Evolutionary conservation across 2,113 vertebrate species (phyloP).

Genomic region (Brachionichthys hirsutus): DNA sequence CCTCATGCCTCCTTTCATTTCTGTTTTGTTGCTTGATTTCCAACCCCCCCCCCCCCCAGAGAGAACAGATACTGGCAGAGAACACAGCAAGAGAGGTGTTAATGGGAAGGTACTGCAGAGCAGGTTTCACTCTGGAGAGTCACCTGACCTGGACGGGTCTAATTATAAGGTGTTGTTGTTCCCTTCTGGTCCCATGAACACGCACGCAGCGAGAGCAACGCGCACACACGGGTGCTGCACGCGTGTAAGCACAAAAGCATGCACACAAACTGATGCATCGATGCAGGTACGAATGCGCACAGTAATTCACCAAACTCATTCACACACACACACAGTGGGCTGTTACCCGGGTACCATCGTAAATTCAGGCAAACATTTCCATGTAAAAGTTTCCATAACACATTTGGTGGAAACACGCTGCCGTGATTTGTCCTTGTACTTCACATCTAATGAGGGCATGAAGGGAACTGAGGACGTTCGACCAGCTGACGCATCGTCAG

Average conservation of each 20-base stretch:
- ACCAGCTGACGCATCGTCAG: too few relatives aligned
- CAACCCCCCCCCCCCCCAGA: not conserved
- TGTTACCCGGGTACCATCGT: slow-evolving; percentile 40
- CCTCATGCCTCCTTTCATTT: too few relatives aligned
- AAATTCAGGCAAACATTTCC: slow-evolving; percentile 45
- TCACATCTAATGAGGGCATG: too few relatives aligned
- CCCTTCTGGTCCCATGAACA: slow-evolving; percentile 22
- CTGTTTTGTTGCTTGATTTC: too few relatives aligned
- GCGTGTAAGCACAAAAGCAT: not conserved
- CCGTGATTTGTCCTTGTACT: too few relatives aligned
- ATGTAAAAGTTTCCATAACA: slow-evolving; percentile 46
- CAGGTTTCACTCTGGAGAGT: slow-evolving; percentile 6
- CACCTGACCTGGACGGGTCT: slow-evolving; percentile 35
- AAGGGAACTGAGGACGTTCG: too few relatives aligned
- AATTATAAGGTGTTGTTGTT: slow-evolving; percentile 65
- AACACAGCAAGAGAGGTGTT: slow-evolving; percentile 30
- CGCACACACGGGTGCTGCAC: slow-evolving; percentile 2
- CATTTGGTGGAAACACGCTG: not conserved
- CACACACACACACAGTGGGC: slow-evolving; percentile 6
- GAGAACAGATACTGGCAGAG: slow-evolving; percentile 17
- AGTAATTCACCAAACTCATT: slow-evolving; percentile 1
- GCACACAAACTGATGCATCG: not conserved
- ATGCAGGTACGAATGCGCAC: not conserved
- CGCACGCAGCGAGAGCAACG: not conserved
- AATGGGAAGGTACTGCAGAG: slow-evolving; percentile 34